Conservation (phyloP, 2,888 invertebrate species). For the Creontiades dilutus region DNA sequence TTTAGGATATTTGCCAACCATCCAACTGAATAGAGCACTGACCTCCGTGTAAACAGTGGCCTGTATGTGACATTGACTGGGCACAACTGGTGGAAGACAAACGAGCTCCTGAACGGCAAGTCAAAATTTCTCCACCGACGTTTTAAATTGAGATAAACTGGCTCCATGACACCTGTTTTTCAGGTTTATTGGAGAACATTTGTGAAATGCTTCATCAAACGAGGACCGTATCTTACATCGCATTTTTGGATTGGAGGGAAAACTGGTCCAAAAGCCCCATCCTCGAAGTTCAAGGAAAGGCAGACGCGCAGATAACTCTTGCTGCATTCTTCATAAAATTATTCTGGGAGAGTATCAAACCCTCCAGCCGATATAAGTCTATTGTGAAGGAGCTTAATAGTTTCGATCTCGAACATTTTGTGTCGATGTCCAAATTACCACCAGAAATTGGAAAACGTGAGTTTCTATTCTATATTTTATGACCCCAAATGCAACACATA, state of each 20-base stretch:
- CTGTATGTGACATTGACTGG: too few relatives aligned
- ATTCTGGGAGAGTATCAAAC: constrained; percentile 73
- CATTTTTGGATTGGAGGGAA: constrained; percentile 73
- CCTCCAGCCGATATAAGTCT: constrained; percentile 72
- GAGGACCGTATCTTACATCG: constrained; percentile 71
- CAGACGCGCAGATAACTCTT: constrained; percentile 71
- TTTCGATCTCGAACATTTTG: constrained; percentile 73
- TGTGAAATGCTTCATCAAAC: constrained; percentile 67
- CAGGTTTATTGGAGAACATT: constrained; percentile 71
- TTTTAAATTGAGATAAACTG: too few relatives aligned
- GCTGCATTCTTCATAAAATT: constrained; percentile 72
- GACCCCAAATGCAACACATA: background rate
- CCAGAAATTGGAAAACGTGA: constrained; percentile 74
- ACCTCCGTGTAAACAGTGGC: too few relatives aligned
- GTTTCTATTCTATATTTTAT: constrained; percentile 10
- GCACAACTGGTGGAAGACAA: too few relatives aligned
- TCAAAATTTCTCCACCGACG: too few relatives aligned
- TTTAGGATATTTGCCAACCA: too few relatives aligned
- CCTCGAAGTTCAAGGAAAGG: constrained; percentile 70
- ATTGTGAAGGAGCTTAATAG: constrained; percentile 73
- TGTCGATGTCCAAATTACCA: constrained; percentile 73
- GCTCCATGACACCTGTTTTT: too few relatives aligned
- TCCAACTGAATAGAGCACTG: too few relatives aligned
- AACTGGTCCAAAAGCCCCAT: constrained; percentile 73
- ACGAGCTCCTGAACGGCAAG: too few relatives aligned